These are phyloP conservation scores for Bembecia ichneumoniformis DNA, from an alignment of 2,888 invertebrate species.

Conservation along the genomic window DNA sequence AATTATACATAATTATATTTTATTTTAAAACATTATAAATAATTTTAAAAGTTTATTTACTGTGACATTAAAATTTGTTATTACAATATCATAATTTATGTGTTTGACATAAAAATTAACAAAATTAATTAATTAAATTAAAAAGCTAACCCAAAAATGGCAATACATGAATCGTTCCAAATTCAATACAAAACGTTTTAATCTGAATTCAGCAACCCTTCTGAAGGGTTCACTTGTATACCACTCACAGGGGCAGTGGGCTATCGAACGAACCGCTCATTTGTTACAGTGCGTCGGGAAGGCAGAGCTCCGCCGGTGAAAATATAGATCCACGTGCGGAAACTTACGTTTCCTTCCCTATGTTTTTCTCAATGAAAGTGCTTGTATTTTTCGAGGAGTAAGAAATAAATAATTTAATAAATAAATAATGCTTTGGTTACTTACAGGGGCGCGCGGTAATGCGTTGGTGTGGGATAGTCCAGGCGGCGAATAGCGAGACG, in stretches of 20 bases:
- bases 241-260: conserved; percentile 70
- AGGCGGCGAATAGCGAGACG: conserved; percentile 29
- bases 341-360: conserved; percentile 27
- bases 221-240: conserved; percentile 42
- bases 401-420: conserved; percentile 18
- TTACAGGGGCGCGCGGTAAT: conserved; percentile 68
- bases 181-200: conserved; percentile 29
- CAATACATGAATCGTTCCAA: conserved; percentile 17
- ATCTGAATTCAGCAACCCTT: conserved; percentile 54
- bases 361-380: not conserved
- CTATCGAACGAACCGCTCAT: conserved; percentile 68
- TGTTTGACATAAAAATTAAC: too few species aligned
- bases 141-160: not conserved
- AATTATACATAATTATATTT: too few species aligned
- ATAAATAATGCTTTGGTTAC: conserved; percentile 22
- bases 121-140: too few species aligned
- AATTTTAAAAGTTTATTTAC: too few species aligned
- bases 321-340: conserved; percentile 57
- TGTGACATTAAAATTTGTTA: too few species aligned
- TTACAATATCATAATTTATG: too few species aligned
- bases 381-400: conserved; percentile 17
- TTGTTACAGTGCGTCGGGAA: conserved; percentile 52
- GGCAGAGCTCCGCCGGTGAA: conserved; percentile 32
- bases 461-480: conserved; percentile 29
- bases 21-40: too few species aligned